These are phyloP conservation scores for Sebastes elongatus DNA, from an alignment of 2,797 vertebrate genomes.

Conservation along the genomic window DNA sequence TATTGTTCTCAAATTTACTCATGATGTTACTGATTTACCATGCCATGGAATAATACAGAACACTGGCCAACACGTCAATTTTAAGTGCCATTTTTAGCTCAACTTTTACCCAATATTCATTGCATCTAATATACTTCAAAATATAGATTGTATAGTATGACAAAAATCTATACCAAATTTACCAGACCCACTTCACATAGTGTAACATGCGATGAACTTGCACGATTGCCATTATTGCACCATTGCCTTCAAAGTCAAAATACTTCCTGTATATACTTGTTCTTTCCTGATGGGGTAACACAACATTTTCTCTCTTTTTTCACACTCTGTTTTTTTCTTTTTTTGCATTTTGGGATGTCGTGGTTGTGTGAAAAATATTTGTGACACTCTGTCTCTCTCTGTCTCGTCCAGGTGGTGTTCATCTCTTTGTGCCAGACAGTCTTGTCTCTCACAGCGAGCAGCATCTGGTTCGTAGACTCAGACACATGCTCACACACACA, in stretches of 20 bases:
- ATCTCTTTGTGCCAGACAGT: constrained; percentile 34
- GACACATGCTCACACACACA: neutral
- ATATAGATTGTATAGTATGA: neutral
- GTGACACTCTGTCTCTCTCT: constrained; percentile 5
- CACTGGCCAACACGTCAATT: neutral
- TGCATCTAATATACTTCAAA: neutral
- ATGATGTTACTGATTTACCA: neutral
- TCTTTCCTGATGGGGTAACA: neutral
- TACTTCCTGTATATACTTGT: neutral
- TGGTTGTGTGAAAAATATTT: constrained; percentile 8
- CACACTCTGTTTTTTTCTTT: neutral
- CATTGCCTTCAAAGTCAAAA: neutral
- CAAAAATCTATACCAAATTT: neutral
- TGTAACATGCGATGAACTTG: neutral
- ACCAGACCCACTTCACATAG: neutral
- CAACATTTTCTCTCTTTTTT: neutral
- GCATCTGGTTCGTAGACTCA: constrained; percentile 44
- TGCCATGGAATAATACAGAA: neutral
- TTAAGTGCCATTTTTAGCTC: neutral
- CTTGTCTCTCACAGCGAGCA: constrained; percentile 47
- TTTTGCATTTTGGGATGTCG: neutral
- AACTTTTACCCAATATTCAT: neutral
- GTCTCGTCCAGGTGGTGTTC: constrained; percentile 36
- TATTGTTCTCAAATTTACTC: neutral
- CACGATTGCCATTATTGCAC: neutral